These are phyloP conservation scores for Scaeva pyrastri DNA, from an alignment of 2,888 invertebrate species.

Conservation along the genomic window DNA sequence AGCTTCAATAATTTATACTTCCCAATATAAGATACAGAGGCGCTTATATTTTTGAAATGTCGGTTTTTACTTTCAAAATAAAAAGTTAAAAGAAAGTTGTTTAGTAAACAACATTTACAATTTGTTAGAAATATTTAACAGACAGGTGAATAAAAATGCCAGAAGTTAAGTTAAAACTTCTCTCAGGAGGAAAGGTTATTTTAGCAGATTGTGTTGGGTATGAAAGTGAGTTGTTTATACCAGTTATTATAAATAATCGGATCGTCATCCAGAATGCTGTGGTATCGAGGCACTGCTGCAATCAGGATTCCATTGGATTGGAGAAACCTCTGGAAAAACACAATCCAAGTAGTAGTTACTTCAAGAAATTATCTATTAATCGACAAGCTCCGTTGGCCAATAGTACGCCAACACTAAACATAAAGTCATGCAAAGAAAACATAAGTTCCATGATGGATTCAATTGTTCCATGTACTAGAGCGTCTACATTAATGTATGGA, in stretches of 20 bases:
- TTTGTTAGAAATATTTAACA: neutral
- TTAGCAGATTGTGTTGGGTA: constrained; percentile 78
- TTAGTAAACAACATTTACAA: neutral
- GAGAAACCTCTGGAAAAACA: neutral
- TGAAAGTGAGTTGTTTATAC: constrained; percentile 81
- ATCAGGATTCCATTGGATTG: neutral
- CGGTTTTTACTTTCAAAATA: neutral
- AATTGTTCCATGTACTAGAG: neutral
- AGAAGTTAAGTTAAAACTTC: constrained; percentile 78
- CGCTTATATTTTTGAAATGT: neutral
- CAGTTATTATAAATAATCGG: constrained; percentile 79
- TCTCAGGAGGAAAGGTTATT: constrained; percentile 80
- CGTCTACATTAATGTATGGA: neutral
- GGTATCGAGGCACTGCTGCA: constrained; percentile 79
- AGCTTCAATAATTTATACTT: neutral
- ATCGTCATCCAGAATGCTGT: constrained; percentile 80
- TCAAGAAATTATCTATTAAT: constrained; percentile 6
- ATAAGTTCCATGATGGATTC: neutral
- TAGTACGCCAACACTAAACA: constrained; percentile 55
- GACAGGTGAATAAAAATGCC: too few relatives aligned
- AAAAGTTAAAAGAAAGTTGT: too few relatives aligned
- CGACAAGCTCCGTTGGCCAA: constrained; percentile 39
- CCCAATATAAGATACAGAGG: neutral
- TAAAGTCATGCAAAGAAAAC: neutral
- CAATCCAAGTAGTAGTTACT: constrained; percentile 1